Evolutionary conservation across 2,888 invertebrate genomes (phyloP), one percentile per base, ranked within the genome.

Genomic region (Lacanobia oleracea): DNA sequence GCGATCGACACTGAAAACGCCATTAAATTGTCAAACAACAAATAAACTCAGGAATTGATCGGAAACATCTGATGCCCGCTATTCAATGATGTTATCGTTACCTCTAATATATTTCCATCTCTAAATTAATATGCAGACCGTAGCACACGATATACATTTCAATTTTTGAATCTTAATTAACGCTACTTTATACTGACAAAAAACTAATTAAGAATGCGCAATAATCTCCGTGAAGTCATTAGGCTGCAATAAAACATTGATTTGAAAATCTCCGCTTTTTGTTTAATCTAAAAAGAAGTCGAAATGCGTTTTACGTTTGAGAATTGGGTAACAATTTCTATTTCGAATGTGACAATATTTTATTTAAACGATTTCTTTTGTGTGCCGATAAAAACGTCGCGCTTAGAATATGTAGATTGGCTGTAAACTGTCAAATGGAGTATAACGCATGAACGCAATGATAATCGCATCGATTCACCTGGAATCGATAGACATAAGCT

Each of bases 11-110:
- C 87, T 89, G 88, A 89, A 91, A 91, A 87, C 80, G 86, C 87
- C 87, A 93, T 93, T 92, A 92, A 91, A 89, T 90, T 91, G 91
- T 91, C 92, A 91, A 90, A 91, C 83, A 83, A 79, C 87, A 87
- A 88, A 92, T 91, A 90, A 91, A 91, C 82, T 84, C 84, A 82
- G 84, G 77, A 81, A 86, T 89, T 87, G 86, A 88, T 89, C 79
- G 85, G 85, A 82, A 87, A 86, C 56, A 65, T 81, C 56, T 65
- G 64, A 81, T 79, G 77, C 71, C 75, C 60, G 27, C 60, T 68
- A 54, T 61, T 79, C 73, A 82, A 86, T 81, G 80, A 85, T 87
- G 68, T 83, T 83, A 86, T 86, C 84, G 74, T 85, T 84, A 82
- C 73, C 62, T 73, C 74, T 86, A 77, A 85, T 85, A 86, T 83